Evolutionary conservation across 2,888 invertebrate species (phyloP).

Genomic region (Tipula helvola): DNA sequence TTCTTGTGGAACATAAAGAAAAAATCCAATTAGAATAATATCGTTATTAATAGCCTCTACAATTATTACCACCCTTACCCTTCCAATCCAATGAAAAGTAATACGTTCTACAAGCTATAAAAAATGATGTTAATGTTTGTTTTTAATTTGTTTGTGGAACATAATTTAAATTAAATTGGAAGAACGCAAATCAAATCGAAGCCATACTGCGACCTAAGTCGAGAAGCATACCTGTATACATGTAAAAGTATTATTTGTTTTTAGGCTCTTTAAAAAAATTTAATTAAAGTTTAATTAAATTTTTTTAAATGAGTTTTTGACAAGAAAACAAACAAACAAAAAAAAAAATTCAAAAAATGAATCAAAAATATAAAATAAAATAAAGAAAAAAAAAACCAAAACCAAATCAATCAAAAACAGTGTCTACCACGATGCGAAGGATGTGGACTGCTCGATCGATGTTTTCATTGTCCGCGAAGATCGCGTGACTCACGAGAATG

Average conservation of each 20-base stretch:
- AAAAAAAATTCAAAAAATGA: background rate
- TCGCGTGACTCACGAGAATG: constrained; percentile 61
- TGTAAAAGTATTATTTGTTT: background rate
- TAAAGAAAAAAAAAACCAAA: background rate
- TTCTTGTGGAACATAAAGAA: no score
- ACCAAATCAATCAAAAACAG: constrained; percentile 19
- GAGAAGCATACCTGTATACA: background rate
- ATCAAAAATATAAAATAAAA: background rate
- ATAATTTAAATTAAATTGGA: no score
- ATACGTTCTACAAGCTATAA: no score
- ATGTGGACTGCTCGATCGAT: constrained; percentile 79
- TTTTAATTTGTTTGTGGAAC: no score
- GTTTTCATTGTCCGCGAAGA: constrained; percentile 74
- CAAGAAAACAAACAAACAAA: background rate
- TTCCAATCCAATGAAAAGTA: no score
- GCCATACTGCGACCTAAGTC: background rate
- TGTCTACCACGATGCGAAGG: constrained; percentile 56
- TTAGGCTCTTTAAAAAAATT: background rate
- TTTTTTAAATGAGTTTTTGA: background rate
- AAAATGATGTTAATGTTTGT: no score
- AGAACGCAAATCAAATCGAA: no score
- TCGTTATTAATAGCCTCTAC: no score
- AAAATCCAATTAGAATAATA: no score
- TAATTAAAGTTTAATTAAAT: background rate
- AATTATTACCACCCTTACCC: no score